phyloP scores from a whole-genome alignment of 2,888 invertebrate species.

The Plebejus melissa region DNA sequence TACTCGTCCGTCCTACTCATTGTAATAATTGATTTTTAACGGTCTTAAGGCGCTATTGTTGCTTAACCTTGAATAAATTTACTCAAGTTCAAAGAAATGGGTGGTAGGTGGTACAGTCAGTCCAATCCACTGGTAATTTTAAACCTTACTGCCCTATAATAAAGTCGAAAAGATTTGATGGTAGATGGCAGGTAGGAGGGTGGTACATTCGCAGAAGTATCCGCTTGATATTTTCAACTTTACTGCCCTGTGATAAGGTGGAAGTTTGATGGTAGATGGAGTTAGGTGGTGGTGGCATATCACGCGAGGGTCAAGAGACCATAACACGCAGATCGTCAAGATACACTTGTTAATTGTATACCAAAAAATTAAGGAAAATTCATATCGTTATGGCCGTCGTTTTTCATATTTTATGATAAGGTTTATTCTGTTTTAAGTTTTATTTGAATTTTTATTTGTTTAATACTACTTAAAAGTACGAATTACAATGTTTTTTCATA shows the following conservation, averaged over 20 bases:
- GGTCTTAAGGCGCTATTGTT: conserved; percentile 42
- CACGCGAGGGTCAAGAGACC: conserved; percentile 42
- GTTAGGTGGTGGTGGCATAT: conserved; percentile 41
- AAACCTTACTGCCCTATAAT: neutral
- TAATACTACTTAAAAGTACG: too few species aligned
- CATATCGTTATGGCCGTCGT: neutral
- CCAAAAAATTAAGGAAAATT: conserved; percentile 1
- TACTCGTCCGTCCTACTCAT: neutral
- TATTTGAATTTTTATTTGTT: neutral
- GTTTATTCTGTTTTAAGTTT: neutral
- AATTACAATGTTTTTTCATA: too few species aligned
- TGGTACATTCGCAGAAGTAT: neutral
- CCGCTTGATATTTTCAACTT: neutral
- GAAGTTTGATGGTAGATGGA: neutral
- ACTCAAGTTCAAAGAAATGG: conserved; percentile 44
- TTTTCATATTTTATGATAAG: neutral
- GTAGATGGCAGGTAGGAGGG: neutral
- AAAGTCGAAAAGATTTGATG: neutral
- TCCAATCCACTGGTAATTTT: neutral
- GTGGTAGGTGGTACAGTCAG: conserved; percentile 10
- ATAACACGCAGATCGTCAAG: conserved; percentile 16
- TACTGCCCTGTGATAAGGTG: neutral
- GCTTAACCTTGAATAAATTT: conserved; percentile 44
- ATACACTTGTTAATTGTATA: conserved; percentile 28
- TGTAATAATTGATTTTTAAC: conserved; percentile 8